phyloP scores from a whole-genome alignment of 2,113 vertebrate genomes.

The Balaeniceps rex region DNA sequence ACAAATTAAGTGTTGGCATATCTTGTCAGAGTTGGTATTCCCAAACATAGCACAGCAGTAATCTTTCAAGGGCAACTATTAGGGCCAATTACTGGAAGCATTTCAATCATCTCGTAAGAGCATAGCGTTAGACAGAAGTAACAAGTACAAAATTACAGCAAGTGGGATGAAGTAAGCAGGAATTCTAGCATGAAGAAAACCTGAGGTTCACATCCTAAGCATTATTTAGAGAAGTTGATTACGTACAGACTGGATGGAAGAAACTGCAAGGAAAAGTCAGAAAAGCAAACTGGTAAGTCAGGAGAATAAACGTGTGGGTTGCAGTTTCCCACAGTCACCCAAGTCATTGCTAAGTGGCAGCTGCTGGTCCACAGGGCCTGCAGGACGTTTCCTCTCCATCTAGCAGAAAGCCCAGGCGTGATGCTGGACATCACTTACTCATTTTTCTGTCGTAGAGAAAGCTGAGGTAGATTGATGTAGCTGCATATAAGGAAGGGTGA shows the following conservation, averaged over 20 bases:
- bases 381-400: fast-evolving
- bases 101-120: background rate
- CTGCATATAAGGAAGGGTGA: background rate
- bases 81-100: background rate
- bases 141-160: background rate
- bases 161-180: background rate
- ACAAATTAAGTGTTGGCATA: background rate
- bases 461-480: background rate
- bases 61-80: background rate
- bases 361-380: fast-evolving
- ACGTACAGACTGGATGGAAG: background rate
- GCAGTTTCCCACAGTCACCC: background rate
- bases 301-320: background rate
- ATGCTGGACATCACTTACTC: background rate
- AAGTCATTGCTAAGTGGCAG: background rate
- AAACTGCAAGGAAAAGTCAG: background rate
- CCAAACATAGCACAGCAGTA: background rate
- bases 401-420: background rate
- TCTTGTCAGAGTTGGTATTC: background rate
- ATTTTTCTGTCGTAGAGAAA: background rate
- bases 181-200: background rate
- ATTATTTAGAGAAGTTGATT: background rate
- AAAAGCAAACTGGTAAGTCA: background rate
- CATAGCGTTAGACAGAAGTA: background rate
- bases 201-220: background rate